Evolutionary conservation across 2,888 invertebrate genomes (phyloP).

Genomic region (Leptinotarsa juncta): DNA sequence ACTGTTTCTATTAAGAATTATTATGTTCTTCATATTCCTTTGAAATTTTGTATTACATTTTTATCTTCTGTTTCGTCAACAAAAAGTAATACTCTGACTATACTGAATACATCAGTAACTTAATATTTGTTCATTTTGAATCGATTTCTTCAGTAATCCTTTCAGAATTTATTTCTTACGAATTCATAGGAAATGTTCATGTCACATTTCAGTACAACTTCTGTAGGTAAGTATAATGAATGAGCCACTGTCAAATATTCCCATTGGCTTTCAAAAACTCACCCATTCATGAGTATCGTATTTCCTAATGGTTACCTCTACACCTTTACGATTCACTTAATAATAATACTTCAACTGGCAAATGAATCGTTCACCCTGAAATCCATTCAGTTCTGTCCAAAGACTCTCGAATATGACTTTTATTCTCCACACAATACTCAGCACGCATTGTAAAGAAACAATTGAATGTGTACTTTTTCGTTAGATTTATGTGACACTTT

Average conservation of each 20-base stretch:
- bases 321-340: not conserved
- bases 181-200: too few species aligned
- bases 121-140: too few species aligned
- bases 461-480: conserved; percentile 38
- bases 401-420: conserved; percentile 30
- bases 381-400: conserved; percentile 27
- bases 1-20: too few species aligned
- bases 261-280: not conserved
- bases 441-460: conserved; percentile 34
- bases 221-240: not conserved
- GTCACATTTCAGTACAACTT: not conserved
- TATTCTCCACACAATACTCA: conserved; percentile 24
- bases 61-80: too few species aligned
- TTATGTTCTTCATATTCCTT: too few species aligned
- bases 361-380: conserved; percentile 12
- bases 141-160: too few species aligned
- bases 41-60: too few species aligned
- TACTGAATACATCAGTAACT: too few species aligned
- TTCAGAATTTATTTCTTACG: too few species aligned
- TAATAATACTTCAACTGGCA: conserved; percentile 2
- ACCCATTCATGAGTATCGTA: not conserved
- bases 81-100: too few species aligned
- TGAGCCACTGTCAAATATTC: not conserved
- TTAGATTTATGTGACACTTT: conserved; percentile 40
- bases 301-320: not conserved